Evolutionary conservation across 2,797 vertebrate species (phyloP).

Genomic region (Heterohyrax brucei): DNA sequence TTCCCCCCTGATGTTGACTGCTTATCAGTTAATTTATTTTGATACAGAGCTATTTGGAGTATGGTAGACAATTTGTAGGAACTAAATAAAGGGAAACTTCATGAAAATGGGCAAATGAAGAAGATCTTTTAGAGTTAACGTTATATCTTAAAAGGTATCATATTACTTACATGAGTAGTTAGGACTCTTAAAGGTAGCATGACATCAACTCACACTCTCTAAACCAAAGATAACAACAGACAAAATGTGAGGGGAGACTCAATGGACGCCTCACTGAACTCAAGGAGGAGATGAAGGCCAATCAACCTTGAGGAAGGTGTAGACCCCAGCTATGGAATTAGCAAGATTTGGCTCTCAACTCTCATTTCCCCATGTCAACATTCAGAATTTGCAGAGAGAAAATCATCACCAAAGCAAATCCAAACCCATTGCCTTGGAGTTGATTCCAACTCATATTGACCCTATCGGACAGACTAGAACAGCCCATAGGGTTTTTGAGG

Average conservation of each 20-base stretch:
- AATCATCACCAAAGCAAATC: neutral
- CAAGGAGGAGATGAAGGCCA: neutral
- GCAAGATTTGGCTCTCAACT: neutral
- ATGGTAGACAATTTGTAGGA: neutral
- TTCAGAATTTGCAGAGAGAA: conserved; percentile 9
- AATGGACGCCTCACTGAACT: neutral
- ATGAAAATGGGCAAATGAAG: neutral
- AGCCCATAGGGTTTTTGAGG: too few species aligned
- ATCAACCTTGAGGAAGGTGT: neutral
- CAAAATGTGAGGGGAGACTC: neutral
- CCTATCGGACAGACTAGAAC: too few species aligned
- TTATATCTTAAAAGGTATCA: conserved; percentile 8
- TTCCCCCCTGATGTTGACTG: neutral
- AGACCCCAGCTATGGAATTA: neutral
- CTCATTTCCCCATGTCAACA: neutral
- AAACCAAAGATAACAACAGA: neutral
- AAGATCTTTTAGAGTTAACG: conserved; percentile 19
- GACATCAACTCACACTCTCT: neutral
- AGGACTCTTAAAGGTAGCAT: neutral
- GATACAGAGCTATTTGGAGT: neutral
- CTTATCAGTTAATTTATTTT: conserved; percentile 48
- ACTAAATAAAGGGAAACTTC: neutral
- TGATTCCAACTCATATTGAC: too few species aligned
- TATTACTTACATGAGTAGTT: neutral
- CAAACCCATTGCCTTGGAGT: too few species aligned